Base-by-base conservation (phyloP, 2,113 vertebrate genomes). In the Scomber scombrus region DNA sequence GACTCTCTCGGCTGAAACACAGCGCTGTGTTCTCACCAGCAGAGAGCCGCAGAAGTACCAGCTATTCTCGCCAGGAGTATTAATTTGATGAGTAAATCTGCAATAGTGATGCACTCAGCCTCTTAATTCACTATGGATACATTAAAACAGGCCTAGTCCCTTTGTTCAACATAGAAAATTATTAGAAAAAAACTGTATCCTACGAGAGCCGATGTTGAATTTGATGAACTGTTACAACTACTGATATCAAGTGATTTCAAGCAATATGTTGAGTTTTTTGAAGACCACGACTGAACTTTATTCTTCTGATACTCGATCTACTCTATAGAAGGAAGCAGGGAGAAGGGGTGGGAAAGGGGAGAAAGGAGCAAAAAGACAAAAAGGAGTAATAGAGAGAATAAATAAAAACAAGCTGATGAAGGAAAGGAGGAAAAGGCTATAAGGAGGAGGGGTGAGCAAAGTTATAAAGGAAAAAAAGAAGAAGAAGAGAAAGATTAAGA, bases 301-400 rank as follows among this genome's bases (percentile, higher is more conserved):
- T 51, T 89, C 84, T 82, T 84, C 80, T 77, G 75, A 90, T 68
- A 82, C 52, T 88, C 72, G 11, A 74, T 87, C 89, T 88, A 85
- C 45, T 87, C 82, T 77, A 85, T 57, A 74, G 69, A 58, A 73
- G 80, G 68, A 85, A 83, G 72, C 54, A 50, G 7, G 9, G 60
- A 74, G 21, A 43, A 67, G 65, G 49, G 23, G 23, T 26, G 23
- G 23, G 23, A 26, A 26, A n/a, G n/a, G n/a, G n/a, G n/a, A n/a
- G n/a, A n/a, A n/a, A n/a, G n/a, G n/a, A n/a, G n/a, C n/a, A n/a
- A n/a, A n/a, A n/a, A 26, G 23, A 2, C 23, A 26, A 26, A 26
- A 26, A 26, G 23, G 67, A 78, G 45, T 21, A 47, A 66, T 75
- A 4, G 45, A 71, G 70, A 82, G 63, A 75, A 50, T 46, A 62